Evolutionary conservation across 2,113 vertebrate genomes (phyloP).

Genomic region (Plecotus auritus): DNA sequence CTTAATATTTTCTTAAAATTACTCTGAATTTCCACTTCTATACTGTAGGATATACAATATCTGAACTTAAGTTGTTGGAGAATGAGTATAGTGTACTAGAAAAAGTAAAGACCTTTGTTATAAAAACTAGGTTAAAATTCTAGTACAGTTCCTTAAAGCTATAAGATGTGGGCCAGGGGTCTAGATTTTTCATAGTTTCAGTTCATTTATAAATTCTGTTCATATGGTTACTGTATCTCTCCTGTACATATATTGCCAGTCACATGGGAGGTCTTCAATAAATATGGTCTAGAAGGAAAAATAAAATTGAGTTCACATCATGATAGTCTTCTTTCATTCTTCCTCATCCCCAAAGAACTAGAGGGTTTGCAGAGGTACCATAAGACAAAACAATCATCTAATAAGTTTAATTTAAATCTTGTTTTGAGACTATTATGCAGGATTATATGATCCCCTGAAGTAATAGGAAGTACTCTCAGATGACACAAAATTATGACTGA

Average conservation of each 20-base stretch:
- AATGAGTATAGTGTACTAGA: neutral
- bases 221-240: neutral
- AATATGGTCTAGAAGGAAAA: neutral
- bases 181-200: neutral
- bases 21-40: neutral
- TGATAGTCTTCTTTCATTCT: neutral
- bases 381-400: neutral
- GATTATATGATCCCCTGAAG: neutral
- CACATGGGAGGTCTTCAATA: neutral
- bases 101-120: neutral
- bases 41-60: neutral
- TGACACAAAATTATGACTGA: neutral
- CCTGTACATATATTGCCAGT: neutral
- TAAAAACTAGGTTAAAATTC: neutral
- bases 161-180: neutral
- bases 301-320: neutral
- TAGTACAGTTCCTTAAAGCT: neutral
- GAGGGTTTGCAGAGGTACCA: neutral
- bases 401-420: neutral
- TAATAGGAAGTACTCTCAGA: neutral
- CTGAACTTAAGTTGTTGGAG: neutral
- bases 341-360: neutral
- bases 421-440: neutral
- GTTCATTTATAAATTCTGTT: neutral
- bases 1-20: neutral